Evolutionary conservation across 2,888 invertebrate genomes (phyloP).

Genomic region (Capitulum mitella): DNA sequence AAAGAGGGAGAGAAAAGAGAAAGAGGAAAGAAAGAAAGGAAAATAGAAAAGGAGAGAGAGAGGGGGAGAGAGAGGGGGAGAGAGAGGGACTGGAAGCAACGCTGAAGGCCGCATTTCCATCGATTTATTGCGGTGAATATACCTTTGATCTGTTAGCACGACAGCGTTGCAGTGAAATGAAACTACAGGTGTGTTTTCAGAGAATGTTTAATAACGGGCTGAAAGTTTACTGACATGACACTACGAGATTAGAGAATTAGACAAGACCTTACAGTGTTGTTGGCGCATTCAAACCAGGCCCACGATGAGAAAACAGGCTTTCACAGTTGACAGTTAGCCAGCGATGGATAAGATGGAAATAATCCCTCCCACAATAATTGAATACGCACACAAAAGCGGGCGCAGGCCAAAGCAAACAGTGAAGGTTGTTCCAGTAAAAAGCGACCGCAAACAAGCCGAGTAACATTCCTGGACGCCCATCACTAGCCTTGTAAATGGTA

Average conservation of each 20-base stretch:
- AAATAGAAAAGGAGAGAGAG: too few relatives aligned
- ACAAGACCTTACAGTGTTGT: background rate
- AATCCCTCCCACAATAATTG: constrained; percentile 11
- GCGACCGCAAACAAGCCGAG: background rate
- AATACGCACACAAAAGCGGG: background rate
- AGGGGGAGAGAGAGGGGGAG: background rate
- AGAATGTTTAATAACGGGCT: background rate
- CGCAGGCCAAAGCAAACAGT: background rate
- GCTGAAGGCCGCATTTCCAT: background rate
- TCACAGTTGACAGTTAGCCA: background rate
- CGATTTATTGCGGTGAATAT: too few relatives aligned
- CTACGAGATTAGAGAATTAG: too few relatives aligned
- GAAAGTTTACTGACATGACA: too few relatives aligned
- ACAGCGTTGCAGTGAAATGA: background rate
- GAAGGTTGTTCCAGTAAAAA: background rate
- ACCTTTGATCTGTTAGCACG: too few relatives aligned
- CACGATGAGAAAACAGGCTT: background rate
- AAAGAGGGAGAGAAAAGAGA: background rate
- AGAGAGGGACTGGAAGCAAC: background rate
- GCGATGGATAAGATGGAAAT: background rate
- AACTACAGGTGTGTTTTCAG: background rate
- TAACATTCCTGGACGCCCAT: background rate
- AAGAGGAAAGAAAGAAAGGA: too few relatives aligned
- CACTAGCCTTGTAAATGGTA: background rate
- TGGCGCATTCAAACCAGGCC: background rate